Base-by-base conservation (phyloP, 2,888 invertebrate species). In the Sphaerophoria rueppellii region DNA sequence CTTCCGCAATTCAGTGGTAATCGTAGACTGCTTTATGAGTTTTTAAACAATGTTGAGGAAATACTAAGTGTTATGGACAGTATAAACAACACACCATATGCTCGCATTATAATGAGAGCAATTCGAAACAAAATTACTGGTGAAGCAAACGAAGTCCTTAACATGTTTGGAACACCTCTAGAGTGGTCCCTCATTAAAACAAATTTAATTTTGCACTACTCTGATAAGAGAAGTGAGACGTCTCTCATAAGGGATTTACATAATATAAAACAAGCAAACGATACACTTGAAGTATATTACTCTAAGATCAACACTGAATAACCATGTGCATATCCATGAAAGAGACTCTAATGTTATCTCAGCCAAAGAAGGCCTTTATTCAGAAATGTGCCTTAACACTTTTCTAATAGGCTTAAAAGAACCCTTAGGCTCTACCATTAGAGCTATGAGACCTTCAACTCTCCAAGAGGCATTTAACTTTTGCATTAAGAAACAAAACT, bases 191-290 rank as follows among this genome's bases (percentile, higher is more conserved):
- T n/a, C 7, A 55, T 69, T 6, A 67, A 40, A n/a, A n/a, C 43
- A 43, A 54, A 55, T 55, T 11, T 55, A n/a, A 55, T 69, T 55
- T 34, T 69, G n/a, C 69, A 69, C 43, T 67, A 67, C 55, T 55
- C 55, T 55, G 55, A 55, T 32, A 54, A 69, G 40, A 54, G 54
- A 24, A 43, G 54, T 52, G 65, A 67, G 52, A 67, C 67, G 7
- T 67, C 50, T 14, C 37, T 67, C n/a, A 67, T 67, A 35, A 69
- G 32, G 43, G 54, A 54, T 35, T 50, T 69, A 1, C 24, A 69
- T 40, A 40, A 54, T 55, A 34, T 46, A 32, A 69, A 16, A 16
- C 55, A 69, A 69, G 37, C 32, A 34, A 69, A 34, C 24, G 69
- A 37, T 2, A 67, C 52, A 9, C 12, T 52, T 24, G 37, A 69